These are phyloP conservation scores for Clostera curtula DNA, from an alignment of 2,888 invertebrate species.

Conservation along the genomic window DNA sequence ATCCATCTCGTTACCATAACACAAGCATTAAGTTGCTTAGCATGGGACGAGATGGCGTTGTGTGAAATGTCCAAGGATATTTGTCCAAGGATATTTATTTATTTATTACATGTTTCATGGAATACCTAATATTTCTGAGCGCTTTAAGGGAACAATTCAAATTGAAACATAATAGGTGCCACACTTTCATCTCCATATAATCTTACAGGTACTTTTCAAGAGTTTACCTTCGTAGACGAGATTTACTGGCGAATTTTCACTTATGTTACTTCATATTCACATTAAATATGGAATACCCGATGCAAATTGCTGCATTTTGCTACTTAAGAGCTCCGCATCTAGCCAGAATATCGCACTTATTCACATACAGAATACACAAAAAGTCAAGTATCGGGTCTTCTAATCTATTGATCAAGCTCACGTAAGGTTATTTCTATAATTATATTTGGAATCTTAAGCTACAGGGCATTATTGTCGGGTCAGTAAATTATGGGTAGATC, in stretches of 20 bases:
- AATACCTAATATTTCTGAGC: too few relatives aligned
- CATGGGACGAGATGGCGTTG: too few relatives aligned
- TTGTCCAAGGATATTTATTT: too few relatives aligned
- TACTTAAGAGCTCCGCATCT: constrained; percentile 57
- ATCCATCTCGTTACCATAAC: too few relatives aligned
- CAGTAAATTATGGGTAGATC: too few relatives aligned
- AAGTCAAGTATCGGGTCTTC: constrained; percentile 58
- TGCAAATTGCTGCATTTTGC: constrained; percentile 43
- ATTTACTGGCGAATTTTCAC: constrained; percentile 55
- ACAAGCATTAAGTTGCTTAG: too few relatives aligned
- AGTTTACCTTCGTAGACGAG: constrained; percentile 45
- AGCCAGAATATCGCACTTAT: constrained; percentile 56
- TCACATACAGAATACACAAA: constrained; percentile 54
- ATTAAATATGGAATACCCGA: constrained; percentile 25
- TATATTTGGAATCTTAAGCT: too few relatives aligned
- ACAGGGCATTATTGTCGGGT: too few relatives aligned
- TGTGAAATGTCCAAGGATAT: too few relatives aligned
- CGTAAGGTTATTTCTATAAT: constrained; percentile 37
- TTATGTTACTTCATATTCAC: constrained; percentile 50
- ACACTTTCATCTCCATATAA: not conserved
- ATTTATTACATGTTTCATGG: too few relatives aligned
- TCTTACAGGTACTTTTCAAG: constrained; percentile 62
- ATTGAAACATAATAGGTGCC: too few relatives aligned
- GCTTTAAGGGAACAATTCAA: too few relatives aligned
- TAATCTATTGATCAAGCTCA: constrained; percentile 57